phyloP scores from a whole-genome alignment of 2,797 vertebrate genomes.

The Microctenopoma stevenorrisi region DNA sequence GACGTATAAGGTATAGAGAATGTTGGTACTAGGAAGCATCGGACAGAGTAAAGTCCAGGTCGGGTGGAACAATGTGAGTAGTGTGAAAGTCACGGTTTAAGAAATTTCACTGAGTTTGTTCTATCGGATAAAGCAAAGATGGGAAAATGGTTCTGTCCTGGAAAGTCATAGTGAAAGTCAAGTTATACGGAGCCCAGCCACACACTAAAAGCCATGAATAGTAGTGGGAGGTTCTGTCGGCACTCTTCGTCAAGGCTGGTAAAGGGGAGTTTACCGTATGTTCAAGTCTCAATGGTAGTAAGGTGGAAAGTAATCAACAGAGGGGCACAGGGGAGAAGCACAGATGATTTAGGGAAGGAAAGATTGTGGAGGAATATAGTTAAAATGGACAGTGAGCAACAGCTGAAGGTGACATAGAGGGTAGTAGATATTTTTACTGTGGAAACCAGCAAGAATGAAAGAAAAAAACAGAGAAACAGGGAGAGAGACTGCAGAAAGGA shows the following conservation, averaged over 20 bases:
- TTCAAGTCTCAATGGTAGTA: neutral
- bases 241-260: neutral
- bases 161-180: slow-evolving; percentile 1
- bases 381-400: slow-evolving; percentile 26
- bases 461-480: slow-evolving; percentile 1
- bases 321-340: slow-evolving; percentile 2
- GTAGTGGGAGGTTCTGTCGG: neutral
- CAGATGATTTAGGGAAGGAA: slow-evolving; percentile 6
- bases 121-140: neutral
- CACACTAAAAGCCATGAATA: neutral
- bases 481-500: slow-evolving; percentile 1
- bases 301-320: neutral
- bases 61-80: no score
- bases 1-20: no score
- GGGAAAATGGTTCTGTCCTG: neutral
- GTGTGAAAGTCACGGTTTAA: no score
- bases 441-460: slow-evolving; percentile 33
- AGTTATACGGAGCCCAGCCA: neutral
- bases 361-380: slow-evolving; percentile 5
- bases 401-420: neutral
- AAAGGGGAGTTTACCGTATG: neutral
- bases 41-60: no score
- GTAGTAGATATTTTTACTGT: slow-evolving; percentile 25
- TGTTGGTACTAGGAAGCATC: no score
- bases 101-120: neutral